These are phyloP conservation scores for Drosophila kepulauana DNA, from an alignment of 1,140 invertebrate genomes.

Conservation along the genomic window DNA sequence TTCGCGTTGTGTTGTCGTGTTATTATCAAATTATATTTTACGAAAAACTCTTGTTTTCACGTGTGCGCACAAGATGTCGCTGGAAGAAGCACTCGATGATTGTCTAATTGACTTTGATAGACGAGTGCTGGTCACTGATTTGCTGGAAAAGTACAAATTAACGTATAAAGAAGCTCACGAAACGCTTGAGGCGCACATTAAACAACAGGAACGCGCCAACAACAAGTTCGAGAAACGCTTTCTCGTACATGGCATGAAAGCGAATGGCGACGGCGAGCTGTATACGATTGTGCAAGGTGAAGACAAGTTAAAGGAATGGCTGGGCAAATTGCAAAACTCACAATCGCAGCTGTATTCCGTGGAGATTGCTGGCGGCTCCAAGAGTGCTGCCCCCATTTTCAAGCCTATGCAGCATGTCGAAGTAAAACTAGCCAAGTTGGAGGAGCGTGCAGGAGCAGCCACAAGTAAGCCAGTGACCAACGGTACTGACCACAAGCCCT, in stretches of 20 bases:
- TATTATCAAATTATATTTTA: conserved; percentile 2
- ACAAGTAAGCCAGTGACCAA: conserved; percentile 27
- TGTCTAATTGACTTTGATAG: conserved; percentile 77
- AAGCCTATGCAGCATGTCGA: conserved; percentile 68
- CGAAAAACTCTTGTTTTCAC: background rate
- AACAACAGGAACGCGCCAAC: conserved; percentile 48
- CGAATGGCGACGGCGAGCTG: conserved; percentile 47
- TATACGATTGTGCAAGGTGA: conserved; percentile 75
- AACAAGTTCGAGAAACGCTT: conserved; percentile 71
- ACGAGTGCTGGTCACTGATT: conserved; percentile 73
- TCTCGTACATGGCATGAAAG: conserved; percentile 63
- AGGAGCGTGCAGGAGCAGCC: conserved; percentile 25
- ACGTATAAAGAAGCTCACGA: conserved; percentile 71
- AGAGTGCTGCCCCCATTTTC: conserved; percentile 64
- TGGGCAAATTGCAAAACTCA: conserved; percentile 65
- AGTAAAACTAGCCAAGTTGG: conserved; percentile 53
- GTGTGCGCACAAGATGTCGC: conserved; percentile 47
- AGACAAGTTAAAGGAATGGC: conserved; percentile 67
- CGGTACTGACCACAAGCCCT: conserved; percentile 18
- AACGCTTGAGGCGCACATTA: conserved; percentile 57
- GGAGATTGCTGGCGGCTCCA: conserved; percentile 74
- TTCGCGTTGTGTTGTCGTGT: conserved; percentile 3
- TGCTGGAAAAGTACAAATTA: conserved; percentile 75
- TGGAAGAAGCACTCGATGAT: conserved; percentile 69
- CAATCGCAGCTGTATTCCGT: conserved; percentile 71